These are phyloP conservation scores for Nemoura dubitans DNA, from an alignment of 2,888 invertebrate species.

Conservation along the genomic window DNA sequence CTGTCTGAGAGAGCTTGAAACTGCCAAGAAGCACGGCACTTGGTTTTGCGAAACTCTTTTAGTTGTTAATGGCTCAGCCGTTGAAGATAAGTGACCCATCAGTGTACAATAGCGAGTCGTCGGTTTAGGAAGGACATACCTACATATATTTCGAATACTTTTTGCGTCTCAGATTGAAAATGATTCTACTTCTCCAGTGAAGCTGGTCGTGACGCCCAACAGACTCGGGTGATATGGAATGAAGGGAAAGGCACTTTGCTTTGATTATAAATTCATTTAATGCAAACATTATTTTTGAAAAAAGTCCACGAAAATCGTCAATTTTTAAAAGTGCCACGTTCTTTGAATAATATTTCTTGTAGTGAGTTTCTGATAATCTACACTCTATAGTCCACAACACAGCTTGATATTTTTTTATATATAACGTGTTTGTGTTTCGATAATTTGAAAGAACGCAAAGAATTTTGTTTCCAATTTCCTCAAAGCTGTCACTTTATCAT, in stretches of 20 bases:
- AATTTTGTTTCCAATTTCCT: neutral
- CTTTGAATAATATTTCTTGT: neutral
- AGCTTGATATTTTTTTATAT: neutral
- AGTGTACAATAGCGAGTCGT: neutral
- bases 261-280: no score
- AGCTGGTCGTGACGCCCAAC: no score
- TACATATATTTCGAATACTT: neutral
- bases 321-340: no score
- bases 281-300: no score
- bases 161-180: neutral
- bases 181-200: no score
- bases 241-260: no score
- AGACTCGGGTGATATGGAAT: no score
- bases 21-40: neutral
- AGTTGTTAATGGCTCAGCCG: neutral
- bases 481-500: constrained; percentile 7
- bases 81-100: neutral
- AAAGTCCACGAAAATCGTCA: no score
- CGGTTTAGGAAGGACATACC: neutral
- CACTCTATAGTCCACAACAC: no score
- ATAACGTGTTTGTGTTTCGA: constrained; percentile 1
- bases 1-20: neutral
- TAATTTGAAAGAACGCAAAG: neutral
- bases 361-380: neutral
- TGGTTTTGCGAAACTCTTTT: neutral